phyloP scores from a whole-genome alignment of 1,140 invertebrate species.

The Proctacanthus coquilletti region DNA sequence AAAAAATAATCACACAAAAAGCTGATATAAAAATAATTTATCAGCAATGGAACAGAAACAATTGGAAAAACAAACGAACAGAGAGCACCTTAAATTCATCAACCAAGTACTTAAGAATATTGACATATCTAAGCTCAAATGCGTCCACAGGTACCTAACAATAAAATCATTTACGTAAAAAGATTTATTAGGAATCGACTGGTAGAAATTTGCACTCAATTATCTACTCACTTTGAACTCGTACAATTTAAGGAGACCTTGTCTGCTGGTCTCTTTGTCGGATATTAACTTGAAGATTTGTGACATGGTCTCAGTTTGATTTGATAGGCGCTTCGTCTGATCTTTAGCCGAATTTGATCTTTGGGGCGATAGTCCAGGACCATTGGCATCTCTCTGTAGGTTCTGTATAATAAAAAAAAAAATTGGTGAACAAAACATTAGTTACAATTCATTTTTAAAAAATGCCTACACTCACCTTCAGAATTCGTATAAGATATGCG shows the following conservation, averaged over 20 bases:
- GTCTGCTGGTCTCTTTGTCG: constrained; percentile 71
- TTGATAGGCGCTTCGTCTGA: constrained; percentile 31
- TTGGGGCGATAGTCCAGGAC: constrained; percentile 17
- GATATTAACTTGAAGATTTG: constrained; percentile 89
- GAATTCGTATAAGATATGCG: constrained; percentile 58
- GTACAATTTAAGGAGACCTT: constrained; percentile 74
- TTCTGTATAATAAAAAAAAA: constrained; percentile 13
- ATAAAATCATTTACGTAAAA: not conserved
- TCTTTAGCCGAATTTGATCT: constrained; percentile 18
- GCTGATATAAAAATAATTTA: no score
- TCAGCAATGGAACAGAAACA: no score
- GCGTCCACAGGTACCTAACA: not conserved
- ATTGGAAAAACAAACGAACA: no score
- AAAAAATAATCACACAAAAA: no score
- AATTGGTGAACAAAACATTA: constrained; percentile 7
- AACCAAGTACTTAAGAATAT: constrained; percentile 4
- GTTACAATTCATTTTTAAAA: constrained; percentile 6
- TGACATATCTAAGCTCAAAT: constrained; percentile 3
- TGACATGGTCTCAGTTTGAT: constrained; percentile 57
- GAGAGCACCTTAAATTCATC: not conserved
- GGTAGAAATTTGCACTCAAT: no score
- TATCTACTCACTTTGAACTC: constrained; percentile 55
- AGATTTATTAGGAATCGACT: no score
- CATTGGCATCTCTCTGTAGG: constrained; percentile 23
- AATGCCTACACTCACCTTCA: constrained; percentile 38